These are phyloP conservation scores for Clarias batrachus DNA, from an alignment of 2,113 vertebrate genomes.

Conservation along the genomic window DNA sequence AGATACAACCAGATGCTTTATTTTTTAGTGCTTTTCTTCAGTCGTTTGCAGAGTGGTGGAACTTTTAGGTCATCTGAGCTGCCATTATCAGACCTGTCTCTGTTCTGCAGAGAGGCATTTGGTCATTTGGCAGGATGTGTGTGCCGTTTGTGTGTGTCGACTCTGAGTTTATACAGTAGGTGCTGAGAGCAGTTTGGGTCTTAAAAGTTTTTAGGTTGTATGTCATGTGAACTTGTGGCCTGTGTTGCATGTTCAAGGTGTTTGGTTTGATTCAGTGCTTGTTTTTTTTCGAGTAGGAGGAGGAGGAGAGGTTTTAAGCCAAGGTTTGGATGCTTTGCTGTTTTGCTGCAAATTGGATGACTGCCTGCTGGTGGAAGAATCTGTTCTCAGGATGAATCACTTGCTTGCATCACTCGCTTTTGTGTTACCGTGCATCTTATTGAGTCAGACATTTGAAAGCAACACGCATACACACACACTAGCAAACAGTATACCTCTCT, in stretches of 20 bases:
- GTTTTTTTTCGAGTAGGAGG: too few relatives aligned
- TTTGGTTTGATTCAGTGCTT: not conserved
- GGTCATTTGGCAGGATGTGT: not conserved
- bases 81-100: not conserved
- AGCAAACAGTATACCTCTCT: not conserved
- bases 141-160: not conserved
- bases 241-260: not conserved
- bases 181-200: not conserved
- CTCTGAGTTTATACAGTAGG: not conserved
- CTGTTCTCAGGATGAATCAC: not conserved
- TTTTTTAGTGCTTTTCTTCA: too few relatives aligned
- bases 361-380: not conserved
- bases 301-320: not conserved
- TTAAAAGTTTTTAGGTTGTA: not conserved
- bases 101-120: not conserved
- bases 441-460: not conserved
- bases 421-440: not conserved
- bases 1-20: not conserved
- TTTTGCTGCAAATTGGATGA: not conserved
- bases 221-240: not conserved
- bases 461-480: conserved; percentile 15
- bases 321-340: not conserved
- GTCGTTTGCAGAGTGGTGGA: not conserved
- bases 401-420: not conserved
- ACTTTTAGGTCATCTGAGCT: not conserved